A percentile compares a stretch with the other conserved stretches of the same genome.
Evolutionary conservation across 1,140 invertebrate species (phyloP).

Genomic region (Bombus confusus): DNA sequence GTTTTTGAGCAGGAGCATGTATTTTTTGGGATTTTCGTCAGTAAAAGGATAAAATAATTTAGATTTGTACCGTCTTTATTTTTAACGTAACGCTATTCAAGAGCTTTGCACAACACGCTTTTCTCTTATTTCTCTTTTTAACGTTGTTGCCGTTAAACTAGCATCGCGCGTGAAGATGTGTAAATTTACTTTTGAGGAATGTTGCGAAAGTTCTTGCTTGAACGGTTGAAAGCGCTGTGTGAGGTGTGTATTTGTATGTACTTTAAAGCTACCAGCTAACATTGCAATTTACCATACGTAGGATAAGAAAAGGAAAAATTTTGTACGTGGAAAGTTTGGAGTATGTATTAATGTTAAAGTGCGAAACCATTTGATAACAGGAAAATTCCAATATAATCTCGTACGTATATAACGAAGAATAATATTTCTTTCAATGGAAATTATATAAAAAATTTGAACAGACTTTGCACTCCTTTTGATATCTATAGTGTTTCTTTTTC

Average conservation of each 20-base stretch:
- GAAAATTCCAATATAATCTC: background rate
- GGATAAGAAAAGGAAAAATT: background rate
- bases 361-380: too few relatives aligned
- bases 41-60: too few relatives aligned
- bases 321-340: background rate
- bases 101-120: rapidly evolving
- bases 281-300: background rate
- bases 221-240: background rate
- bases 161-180: too few relatives aligned
- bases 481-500: too few relatives aligned
- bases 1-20: too few relatives aligned
- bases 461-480: too few relatives aligned
- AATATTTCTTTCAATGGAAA: background rate
- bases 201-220: background rate
- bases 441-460: too few relatives aligned
- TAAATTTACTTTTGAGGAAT: background rate
- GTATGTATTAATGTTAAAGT: background rate
- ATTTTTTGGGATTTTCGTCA: too few relatives aligned
- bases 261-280: background rate
- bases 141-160: background rate
- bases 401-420: background rate
- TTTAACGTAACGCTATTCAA: background rate
- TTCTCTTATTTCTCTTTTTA: background rate
- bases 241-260: background rate
- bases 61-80: background rate